Percentiles rank a stretch among this genome's conserved stretches.
phyloP scores from a whole-genome alignment of 2,113 vertebrate genomes.

The Puntigrus tetrazona region DNA sequence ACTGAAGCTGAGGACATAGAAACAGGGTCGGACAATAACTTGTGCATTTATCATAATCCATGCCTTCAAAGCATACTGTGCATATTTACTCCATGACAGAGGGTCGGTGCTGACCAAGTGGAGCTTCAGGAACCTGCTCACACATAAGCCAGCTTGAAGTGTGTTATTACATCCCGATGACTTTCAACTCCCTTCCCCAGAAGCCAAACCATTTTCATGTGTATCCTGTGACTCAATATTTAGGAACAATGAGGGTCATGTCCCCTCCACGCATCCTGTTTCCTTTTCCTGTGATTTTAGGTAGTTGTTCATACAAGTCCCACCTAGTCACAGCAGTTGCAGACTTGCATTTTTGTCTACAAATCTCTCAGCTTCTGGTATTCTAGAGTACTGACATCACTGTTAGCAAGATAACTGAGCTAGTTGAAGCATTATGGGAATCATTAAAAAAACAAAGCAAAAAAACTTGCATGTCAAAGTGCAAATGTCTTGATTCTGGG shows the following conservation, averaged over 20 bases:
- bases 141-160: constrained; percentile 56
- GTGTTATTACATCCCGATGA: constrained; percentile 58
- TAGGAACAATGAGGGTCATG: constrained; percentile 69
- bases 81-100: constrained; percentile 46
- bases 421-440: neutral
- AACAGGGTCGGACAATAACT: constrained; percentile 55
- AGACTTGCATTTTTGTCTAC: constrained; percentile 71
- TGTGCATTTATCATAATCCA: constrained; percentile 63
- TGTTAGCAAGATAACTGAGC: neutral
- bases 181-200: constrained; percentile 52
- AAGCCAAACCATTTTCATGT: constrained; percentile 65
- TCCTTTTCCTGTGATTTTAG: constrained; percentile 71
- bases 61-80: constrained; percentile 56
- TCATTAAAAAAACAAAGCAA: neutral
- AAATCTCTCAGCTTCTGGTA: constrained; percentile 73
- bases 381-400: neutral
- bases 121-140: constrained; percentile 52
- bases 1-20: constrained; percentile 53
- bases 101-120: constrained; percentile 39
- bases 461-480: neutral
- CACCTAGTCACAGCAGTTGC: constrained; percentile 54
- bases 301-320: constrained; percentile 60
- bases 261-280: constrained; percentile 64
- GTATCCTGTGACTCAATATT: constrained; percentile 69
- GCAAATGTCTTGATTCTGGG: constrained; percentile 10